A percentile compares a stretch with the other conserved stretches of the same genome.
Conservation (phyloP, 2,888 invertebrate genomes). For the Adelognathus sp. region DNA sequence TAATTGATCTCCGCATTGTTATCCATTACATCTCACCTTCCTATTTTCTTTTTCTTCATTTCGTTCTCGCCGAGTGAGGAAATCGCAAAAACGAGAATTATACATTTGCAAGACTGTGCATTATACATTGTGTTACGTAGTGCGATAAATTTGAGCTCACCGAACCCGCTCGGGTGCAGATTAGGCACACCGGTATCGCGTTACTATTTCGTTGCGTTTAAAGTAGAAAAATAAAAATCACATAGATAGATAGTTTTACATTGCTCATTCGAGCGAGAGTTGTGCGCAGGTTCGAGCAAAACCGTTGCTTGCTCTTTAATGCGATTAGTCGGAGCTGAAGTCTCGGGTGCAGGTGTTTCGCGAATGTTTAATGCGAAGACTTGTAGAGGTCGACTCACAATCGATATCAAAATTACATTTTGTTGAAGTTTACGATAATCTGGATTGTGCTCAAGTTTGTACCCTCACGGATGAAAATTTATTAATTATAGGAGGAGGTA, state of each 20-base stretch:
- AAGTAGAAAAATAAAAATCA: neutral
- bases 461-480: no score
- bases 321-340: conserved; percentile 39
- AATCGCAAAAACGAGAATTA: neutral
- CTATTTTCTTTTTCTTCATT: neutral
- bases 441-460: no score
- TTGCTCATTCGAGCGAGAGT: conserved; percentile 17
- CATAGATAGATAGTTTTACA: neutral
- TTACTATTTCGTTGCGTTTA: conserved; percentile 29
- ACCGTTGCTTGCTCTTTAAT: conserved; percentile 38
- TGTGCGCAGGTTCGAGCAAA: neutral
- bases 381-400: no score
- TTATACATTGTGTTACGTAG: neutral
- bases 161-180: conserved; percentile 35
- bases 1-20: conserved; percentile 8
- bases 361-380: neutral
- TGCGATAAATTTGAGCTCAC: conserved; percentile 9
- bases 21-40: neutral
- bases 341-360: conserved; percentile 46
- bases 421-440: no score
- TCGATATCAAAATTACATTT: no score
- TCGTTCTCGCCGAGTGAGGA: no score
- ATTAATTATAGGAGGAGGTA: no score
- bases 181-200: conserved; percentile 36
- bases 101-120: neutral